Percentiles rank a stretch among this genome's conserved stretches.
phyloP scores from a whole-genome alignment of 2,888 invertebrate species.

The Punctoribates punctum region DNA sequence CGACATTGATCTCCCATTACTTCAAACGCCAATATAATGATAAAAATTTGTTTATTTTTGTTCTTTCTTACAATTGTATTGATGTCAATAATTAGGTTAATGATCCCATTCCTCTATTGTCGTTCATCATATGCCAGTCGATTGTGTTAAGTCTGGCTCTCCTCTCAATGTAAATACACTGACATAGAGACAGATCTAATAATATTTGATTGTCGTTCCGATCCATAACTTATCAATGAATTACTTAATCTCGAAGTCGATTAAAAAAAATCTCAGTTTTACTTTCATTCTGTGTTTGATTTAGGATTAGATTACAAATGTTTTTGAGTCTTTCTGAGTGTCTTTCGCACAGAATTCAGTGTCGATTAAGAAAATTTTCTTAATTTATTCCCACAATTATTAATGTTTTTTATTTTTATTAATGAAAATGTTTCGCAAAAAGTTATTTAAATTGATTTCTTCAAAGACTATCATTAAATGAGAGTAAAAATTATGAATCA shows the following conservation, averaged over 20 bases:
- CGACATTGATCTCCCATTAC: constrained; percentile 31
- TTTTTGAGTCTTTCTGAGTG: too few relatives aligned
- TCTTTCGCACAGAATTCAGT: too few relatives aligned
- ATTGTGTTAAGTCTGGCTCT: constrained; percentile 25
- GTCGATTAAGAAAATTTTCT: too few relatives aligned
- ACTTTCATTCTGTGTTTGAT: not conserved
- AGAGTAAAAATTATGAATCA: too few relatives aligned
- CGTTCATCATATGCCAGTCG: constrained; percentile 10
- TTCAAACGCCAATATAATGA: constrained; percentile 4
- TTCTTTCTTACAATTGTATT: constrained; percentile 4
- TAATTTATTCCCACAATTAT: too few relatives aligned
- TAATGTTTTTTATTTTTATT: too few relatives aligned
- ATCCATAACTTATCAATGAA: constrained; percentile 19
- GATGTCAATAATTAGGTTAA: constrained; percentile 34
- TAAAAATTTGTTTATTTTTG: constrained; percentile 32
- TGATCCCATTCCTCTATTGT: constrained; percentile 32
- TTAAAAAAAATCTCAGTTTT: constrained; percentile 2
- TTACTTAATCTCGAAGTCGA: not conserved
- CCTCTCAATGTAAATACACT: not conserved
- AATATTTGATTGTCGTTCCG: not conserved
- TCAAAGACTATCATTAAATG: too few relatives aligned
- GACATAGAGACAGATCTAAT: not conserved
- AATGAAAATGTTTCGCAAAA: too few relatives aligned
- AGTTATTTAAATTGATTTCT: too few relatives aligned
- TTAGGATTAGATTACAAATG: not conserved